These are phyloP conservation scores for Pristiophorus japonicus DNA, from an alignment of 2,113 vertebrate genomes.

Conservation along the genomic window DNA sequence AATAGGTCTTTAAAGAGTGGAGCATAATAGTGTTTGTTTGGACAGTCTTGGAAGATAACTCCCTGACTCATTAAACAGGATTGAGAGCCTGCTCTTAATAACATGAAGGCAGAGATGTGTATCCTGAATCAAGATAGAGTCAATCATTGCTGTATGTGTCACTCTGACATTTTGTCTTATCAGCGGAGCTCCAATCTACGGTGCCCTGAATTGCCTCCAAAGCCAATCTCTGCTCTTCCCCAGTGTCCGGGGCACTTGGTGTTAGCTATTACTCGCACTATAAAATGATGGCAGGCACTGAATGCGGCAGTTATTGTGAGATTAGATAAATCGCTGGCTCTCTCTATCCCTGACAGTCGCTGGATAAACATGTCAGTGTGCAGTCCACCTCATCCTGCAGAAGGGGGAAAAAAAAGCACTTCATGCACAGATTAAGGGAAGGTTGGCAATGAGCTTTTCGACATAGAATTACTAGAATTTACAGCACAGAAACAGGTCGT, in stretches of 20 bases:
- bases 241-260: not conserved
- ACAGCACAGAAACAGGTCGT: not conserved
- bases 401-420: too few species aligned
- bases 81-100: not conserved
- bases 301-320: not conserved
- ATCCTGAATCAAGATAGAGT: not conserved
- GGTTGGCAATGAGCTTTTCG: not conserved
- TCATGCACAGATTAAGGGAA: not conserved
- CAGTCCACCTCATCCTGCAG: too few species aligned
- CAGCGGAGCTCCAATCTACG: not conserved
- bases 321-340: not conserved
- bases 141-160: not conserved
- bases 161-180: not conserved
- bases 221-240: not conserved
- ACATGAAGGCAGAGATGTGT: not conserved
- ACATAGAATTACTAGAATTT: too few species aligned
- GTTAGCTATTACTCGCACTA: not conserved
- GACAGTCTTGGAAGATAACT: not conserved
- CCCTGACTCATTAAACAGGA: not conserved
- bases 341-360: not conserved
- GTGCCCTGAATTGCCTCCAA: not conserved
- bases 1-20: slow-evolving; percentile 7
- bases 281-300: not conserved
- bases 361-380: not conserved
- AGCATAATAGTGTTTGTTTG: not conserved